phyloP scores from a whole-genome alignment of 2,888 invertebrate species.

The Stomorhina lunata region DNA sequence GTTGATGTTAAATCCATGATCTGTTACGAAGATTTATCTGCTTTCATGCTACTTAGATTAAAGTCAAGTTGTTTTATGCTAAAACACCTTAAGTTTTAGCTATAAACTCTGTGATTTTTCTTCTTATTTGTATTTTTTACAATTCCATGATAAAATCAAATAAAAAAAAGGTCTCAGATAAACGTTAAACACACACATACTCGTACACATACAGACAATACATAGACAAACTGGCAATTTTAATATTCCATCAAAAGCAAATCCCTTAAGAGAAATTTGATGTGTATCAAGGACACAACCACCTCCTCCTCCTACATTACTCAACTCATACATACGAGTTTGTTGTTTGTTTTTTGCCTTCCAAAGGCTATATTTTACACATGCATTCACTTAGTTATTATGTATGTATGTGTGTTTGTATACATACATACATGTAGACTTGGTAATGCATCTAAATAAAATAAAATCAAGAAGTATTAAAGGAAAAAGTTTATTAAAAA shows the following conservation, averaged over 20 bases:
- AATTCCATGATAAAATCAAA: conserved; percentile 26
- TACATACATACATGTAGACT: neutral
- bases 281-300: conserved; percentile 55
- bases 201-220: neutral
- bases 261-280: conserved; percentile 45
- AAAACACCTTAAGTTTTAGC: neutral
- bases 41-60: too few species aligned
- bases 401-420: too few species aligned
- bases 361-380: conserved; percentile 3
- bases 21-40: too few species aligned
- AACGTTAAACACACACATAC: neutral
- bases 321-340: conserved; percentile 1
- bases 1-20: too few species aligned
- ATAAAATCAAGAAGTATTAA: neutral
- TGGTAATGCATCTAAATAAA: conserved; percentile 1
- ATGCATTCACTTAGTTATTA: neutral
- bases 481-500: conserved; percentile 46
- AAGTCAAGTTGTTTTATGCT: neutral
- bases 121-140: too few species aligned
- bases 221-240: conserved; percentile 13
- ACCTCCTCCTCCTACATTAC: conserved; percentile 26
- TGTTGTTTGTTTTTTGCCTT: conserved; percentile 31
- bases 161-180: conserved; percentile 19
- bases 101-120: neutral
- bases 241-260: conserved; percentile 15